Percentiles rank a stretch among this genome's conserved stretches.
phyloP scores from a whole-genome alignment of 2,797 vertebrate species.

The Brotula barbata region DNA sequence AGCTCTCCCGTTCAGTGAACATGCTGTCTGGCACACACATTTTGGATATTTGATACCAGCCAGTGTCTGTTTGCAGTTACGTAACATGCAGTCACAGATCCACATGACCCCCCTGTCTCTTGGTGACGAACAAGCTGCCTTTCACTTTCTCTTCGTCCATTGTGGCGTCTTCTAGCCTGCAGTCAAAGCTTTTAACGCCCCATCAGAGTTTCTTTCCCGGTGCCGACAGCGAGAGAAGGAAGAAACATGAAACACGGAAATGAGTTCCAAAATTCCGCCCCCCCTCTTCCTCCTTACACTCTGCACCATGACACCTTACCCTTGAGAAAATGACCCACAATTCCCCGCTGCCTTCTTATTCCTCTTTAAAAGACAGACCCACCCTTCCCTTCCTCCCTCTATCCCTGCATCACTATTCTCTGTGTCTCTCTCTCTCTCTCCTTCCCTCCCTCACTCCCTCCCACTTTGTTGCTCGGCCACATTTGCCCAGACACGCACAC shows the following conservation, averaged over 20 bases:
- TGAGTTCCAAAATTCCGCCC: conserved; percentile 1
- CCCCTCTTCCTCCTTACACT: conserved; percentile 9
- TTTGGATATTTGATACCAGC: conserved; percentile 25
- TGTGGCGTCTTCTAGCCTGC: conserved; percentile 27
- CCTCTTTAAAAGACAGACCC: conserved; percentile 44
- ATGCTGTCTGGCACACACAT: conserved; percentile 10
- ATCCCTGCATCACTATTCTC: conserved; percentile 9
- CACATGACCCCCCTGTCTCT: conserved; percentile 33
- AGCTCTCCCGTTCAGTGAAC: conserved; percentile 6
- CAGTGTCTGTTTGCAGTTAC: conserved; percentile 32
- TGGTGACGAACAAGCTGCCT: too few relatives aligned
- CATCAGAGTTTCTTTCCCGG: conserved; percentile 8
- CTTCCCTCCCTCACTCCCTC: background rate
- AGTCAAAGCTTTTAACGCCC: conserved; percentile 52
- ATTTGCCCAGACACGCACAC: conserved; percentile 33
- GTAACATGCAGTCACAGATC: conserved; percentile 12
- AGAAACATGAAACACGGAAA: conserved; percentile 9
- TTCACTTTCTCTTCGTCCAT: conserved; percentile 14
- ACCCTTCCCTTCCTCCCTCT: conserved; percentile 34
- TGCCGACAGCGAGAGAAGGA: background rate
- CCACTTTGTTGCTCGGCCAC: conserved; percentile 28
- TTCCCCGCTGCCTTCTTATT: conserved; percentile 51
- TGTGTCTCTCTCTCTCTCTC: conserved; percentile 1
- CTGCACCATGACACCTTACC: conserved; percentile 28
- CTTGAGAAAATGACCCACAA: conserved; percentile 53